These are phyloP conservation scores for Premnoplex brunnescens DNA, from an alignment of 2,797 vertebrate species.

Conservation along the genomic window DNA sequence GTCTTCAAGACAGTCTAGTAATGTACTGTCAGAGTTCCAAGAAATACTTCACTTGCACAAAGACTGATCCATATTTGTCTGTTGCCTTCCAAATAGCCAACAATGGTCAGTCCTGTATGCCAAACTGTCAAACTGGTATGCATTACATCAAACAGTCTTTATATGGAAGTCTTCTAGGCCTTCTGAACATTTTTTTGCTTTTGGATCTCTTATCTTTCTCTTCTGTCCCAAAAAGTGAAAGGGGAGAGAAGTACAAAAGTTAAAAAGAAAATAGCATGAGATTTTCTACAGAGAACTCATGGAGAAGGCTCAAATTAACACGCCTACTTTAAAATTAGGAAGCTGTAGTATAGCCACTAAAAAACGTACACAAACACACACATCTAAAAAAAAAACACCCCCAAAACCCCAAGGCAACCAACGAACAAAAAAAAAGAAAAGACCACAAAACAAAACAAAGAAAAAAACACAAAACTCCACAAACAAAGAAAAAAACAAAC, in stretches of 20 bases:
- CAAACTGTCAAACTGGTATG: neutral
- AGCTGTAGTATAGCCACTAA: neutral
- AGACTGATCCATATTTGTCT: neutral
- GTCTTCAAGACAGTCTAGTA: neutral
- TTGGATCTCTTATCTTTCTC: neutral
- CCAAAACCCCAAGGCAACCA: neutral
- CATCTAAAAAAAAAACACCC: too few species aligned
- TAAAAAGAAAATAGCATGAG: neutral
- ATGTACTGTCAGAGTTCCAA: neutral
- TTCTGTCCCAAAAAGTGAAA: neutral
- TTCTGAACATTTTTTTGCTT: neutral
- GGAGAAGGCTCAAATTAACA: neutral
- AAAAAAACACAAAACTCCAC: too few species aligned
- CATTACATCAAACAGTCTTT: neutral
- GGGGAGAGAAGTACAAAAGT: neutral
- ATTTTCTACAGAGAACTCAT: neutral
- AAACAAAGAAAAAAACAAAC: neutral
- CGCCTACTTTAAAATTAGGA: neutral
- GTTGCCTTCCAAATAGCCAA: neutral
- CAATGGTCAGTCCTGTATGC: neutral
- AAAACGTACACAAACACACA: neutral
- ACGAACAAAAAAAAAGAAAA: too few species aligned
- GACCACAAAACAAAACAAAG: neutral
- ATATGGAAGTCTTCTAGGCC: rapidly evolving
- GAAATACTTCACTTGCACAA: neutral